Evolutionary conservation across 2,888 invertebrate species (phyloP), one percentile per base, ranked within the genome.

Genomic region (Meiosimyza decipiens): DNA sequence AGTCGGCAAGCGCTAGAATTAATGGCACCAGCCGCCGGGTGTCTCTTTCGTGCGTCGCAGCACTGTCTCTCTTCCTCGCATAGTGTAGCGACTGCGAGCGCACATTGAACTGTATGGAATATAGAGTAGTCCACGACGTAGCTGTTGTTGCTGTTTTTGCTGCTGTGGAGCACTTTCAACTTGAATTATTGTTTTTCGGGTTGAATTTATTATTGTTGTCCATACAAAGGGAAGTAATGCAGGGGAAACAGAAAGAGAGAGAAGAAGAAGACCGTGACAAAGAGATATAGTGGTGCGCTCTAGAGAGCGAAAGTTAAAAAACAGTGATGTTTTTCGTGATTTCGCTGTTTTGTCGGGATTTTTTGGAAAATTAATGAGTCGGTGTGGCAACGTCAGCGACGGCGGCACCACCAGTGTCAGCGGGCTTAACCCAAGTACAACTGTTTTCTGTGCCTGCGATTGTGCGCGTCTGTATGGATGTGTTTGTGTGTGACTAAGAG

Each of bases 1-100:
- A 86, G 86, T 86, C 85, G 86, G 84, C 86, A 80, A 83, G 80
- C 82, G 85, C 83, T 86, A 85, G 85, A 86, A 86, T 86, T 86
- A 86, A 86, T 86, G 86, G 85, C 79, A 77, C 74, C 77, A 77
- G 75, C 63, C 54, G 16, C 15, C 52, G 12, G 55, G 16, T 33
- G 50, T 72, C 68, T 63, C 72, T 68, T 28, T 80, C 75, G 75
- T 75, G 76, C 77, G 76, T 74, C 73, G 71, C 9, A 11, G 54
- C 9, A 6, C 9, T 54, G 7, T 54, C 18, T 40, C 40, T 72
- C 68, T 63, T 68, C 63, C 28, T 80, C 75, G 5, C 63, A 50
- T 28, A 1, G 6, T 50, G 64, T 49, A 9, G 16, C 28, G 16
- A 52, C 54, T 51, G 55, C 55, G 16, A 54, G 28, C 33, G 55